Percentiles rank a stretch among this genome's conserved stretches.
phyloP scores from a whole-genome alignment of 2,888 invertebrate species.

The Rhodophaea formosa region DNA sequence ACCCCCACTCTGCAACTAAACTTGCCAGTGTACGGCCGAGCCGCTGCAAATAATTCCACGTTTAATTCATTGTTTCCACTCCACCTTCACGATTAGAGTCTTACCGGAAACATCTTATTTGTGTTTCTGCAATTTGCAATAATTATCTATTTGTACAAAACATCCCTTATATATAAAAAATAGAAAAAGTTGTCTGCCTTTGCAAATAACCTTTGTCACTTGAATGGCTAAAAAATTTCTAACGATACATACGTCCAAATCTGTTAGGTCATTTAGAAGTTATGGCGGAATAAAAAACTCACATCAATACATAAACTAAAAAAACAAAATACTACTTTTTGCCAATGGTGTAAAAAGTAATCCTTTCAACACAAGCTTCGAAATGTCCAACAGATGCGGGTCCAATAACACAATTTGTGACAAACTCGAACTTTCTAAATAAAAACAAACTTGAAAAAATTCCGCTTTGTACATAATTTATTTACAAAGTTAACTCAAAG shows the following conservation, averaged over 20 bases:
- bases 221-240: too few species aligned
- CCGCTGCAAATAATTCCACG: neutral
- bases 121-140: neutral
- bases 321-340: too few species aligned
- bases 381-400: neutral
- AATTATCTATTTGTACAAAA: neutral
- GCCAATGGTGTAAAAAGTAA: too few species aligned
- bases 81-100: neutral
- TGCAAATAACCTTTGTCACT: too few species aligned
- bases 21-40: neutral
- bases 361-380: neutral
- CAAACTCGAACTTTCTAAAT: neutral
- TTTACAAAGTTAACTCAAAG: neutral
- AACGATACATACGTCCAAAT: too few species aligned
- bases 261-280: too few species aligned
- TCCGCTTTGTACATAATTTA: neutral
- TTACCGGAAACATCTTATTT: neutral
- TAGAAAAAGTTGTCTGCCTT: too few species aligned
- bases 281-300: too few species aligned
- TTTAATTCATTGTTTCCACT: slow-evolving; percentile 4
- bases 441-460: neutral
- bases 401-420: neutral
- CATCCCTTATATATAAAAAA: too few species aligned
- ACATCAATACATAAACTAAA: too few species aligned
- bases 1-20: slow-evolving; percentile 24